A percentile compares a stretch with the other conserved stretches of the same genome.
These are phyloP conservation scores for Heliconius aoede DNA, from an alignment of 2,888 invertebrate genomes.

Conservation along the genomic window DNA sequence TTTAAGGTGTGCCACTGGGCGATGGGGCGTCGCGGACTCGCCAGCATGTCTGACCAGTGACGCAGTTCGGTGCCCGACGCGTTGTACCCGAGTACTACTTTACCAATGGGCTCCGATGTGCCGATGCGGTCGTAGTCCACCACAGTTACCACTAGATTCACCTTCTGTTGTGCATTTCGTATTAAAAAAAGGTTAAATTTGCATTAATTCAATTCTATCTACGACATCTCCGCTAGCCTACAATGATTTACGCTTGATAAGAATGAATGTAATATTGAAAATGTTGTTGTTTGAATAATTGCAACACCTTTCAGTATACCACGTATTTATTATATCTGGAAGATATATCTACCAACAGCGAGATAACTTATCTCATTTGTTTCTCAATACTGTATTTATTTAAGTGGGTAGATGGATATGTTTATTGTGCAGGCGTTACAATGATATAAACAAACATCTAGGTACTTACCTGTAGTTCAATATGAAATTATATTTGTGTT, in stretches of 20 bases:
- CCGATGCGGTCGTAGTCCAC: constrained; percentile 99
- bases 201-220: constrained; percentile 16
- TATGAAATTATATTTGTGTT: constrained; percentile 22
- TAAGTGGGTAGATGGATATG: background rate
- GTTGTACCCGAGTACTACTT: constrained; percentile 98
- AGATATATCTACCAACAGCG: background rate
- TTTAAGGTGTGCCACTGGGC: constrained; percentile 99
- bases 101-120: constrained; percentile 99
- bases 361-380: constrained; percentile 12
- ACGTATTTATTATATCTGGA: background rate
- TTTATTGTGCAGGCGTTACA: constrained; percentile 14
- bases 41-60: constrained; percentile 99
- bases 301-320: constrained; percentile 8
- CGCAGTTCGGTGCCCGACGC: constrained; percentile 98
- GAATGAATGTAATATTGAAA: constrained; percentile 12
- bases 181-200: constrained; percentile 44
- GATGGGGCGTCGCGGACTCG: constrained; percentile 98
- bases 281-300: constrained; percentile 14
- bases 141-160: constrained; percentile 98
- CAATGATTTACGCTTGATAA: constrained; percentile 1
- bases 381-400: constrained; percentile 4
- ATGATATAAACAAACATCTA: constrained; percentile 16
- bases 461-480: background rate
- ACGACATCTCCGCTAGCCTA: constrained; percentile 19
- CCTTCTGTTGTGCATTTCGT: constrained; percentile 90